phyloP scores from a whole-genome alignment of 92 coral and sea anemone genomes.

The Palythoa grandiflora region DNA sequence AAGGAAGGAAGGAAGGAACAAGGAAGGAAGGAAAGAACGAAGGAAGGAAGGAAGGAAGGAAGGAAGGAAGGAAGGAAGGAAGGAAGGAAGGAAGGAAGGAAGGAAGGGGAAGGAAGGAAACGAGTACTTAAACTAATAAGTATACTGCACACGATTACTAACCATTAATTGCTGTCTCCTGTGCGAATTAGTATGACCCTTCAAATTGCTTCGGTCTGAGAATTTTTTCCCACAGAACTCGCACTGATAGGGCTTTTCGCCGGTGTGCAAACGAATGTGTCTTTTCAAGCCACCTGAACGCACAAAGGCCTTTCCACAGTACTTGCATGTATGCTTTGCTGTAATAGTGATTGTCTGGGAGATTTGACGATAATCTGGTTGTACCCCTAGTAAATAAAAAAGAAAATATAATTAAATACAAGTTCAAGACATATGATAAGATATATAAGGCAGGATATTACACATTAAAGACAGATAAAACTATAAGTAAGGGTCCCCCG shows the following conservation, averaged over 20 bases:
- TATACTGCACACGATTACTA: background rate
- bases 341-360: background rate
- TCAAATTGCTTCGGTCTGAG: slow-evolving; percentile 33
- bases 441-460: no score
- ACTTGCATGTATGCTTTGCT: background rate
- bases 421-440: no score
- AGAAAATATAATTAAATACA: background rate
- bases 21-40: no score
- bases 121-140: background rate
- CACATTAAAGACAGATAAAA: no score
- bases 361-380: background rate
- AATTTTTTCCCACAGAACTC: slow-evolving; percentile 13
- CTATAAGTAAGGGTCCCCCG: no score
- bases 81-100: no score
- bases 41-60: no score
- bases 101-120: no score
- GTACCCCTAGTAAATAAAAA: background rate
- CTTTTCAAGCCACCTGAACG: slow-evolving; percentile 28
- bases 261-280: slow-evolving; percentile 24
- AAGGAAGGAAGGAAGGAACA: no score
- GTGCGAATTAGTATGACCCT: background rate
- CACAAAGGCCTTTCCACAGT: slow-evolving; percentile 11
- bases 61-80: no score
- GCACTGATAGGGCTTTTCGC: slow-evolving; percentile 25
- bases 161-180: slow-evolving; percentile 4